phyloP scores from a whole-genome alignment of 1,140 invertebrate species.

The Chrysomallon squamiferum region DNA sequence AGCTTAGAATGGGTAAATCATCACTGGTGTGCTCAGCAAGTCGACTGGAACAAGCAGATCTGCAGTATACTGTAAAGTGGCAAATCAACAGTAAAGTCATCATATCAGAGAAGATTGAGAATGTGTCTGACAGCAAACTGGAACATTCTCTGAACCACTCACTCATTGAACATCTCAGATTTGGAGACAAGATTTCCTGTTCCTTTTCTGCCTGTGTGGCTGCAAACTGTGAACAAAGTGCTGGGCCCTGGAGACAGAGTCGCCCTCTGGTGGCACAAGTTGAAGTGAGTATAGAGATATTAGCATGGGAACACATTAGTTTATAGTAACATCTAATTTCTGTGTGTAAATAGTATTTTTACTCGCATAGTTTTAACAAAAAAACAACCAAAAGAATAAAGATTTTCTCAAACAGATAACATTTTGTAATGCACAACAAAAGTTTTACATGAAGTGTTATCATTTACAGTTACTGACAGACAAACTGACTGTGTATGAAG shows the following conservation, averaged over 20 bases:
- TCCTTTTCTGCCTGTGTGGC: slow-evolving; percentile 33
- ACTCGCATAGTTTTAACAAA: too few species aligned
- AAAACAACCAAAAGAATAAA: too few species aligned
- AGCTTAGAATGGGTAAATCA: too few species aligned
- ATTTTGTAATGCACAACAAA: too few species aligned
- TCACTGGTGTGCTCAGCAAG: slow-evolving; percentile 18
- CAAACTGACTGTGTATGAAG: slow-evolving; percentile 31
- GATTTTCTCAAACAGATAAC: too few species aligned
- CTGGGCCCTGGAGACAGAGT: slow-evolving; percentile 21
- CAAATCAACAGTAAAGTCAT: slow-evolving; percentile 6
- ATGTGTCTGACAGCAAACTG: neutral
- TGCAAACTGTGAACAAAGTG: slow-evolving; percentile 28
- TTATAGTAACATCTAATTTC: too few species aligned
- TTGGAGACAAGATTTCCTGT: slow-evolving; percentile 27
- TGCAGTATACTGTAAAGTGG: slow-evolving; percentile 17
- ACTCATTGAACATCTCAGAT: neutral
- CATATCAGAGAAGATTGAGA: neutral
- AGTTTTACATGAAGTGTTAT: too few species aligned
- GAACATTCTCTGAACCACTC: slow-evolving; percentile 6
- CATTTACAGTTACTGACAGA: slow-evolving; percentile 23
- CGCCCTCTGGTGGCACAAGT: slow-evolving; percentile 19
- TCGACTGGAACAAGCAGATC: slow-evolving; percentile 2
- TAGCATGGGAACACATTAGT: too few species aligned
- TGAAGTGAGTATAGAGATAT: slow-evolving; percentile 27
- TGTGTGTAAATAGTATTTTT: too few species aligned